These are phyloP conservation scores for Pyrocoelia pectoralis DNA, from an alignment of 2,888 invertebrate genomes.

Conservation along the genomic window DNA sequence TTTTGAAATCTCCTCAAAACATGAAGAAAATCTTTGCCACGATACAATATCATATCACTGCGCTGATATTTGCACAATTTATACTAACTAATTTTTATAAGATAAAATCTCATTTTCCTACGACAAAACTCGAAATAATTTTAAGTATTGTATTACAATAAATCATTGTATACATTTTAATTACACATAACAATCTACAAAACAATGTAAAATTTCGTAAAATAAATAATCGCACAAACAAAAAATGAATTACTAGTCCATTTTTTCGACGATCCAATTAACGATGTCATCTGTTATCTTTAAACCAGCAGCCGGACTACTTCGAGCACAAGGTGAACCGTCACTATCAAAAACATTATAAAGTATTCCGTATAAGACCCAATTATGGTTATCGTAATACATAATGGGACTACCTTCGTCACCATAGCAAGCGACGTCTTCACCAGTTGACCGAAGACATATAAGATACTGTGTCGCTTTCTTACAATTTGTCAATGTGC, in stretches of 20 bases:
- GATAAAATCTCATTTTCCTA: too few relatives aligned
- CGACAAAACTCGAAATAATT: too few relatives aligned
- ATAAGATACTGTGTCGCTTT: background rate
- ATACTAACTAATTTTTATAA: too few relatives aligned
- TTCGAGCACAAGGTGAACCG: constrained; percentile 7
- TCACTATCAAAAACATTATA: constrained; percentile 1
- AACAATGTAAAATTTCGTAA: too few relatives aligned
- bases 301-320: background rate
- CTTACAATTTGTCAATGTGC: background rate
- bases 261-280: constrained; percentile 18
- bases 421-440: constrained; percentile 10
- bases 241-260: background rate
- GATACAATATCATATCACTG: too few relatives aligned
- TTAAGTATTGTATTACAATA: too few relatives aligned
- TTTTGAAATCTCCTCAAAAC: too few relatives aligned
- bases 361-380: constrained; percentile 19
- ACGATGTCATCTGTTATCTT: constrained; percentile 17
- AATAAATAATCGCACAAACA: too few relatives aligned
- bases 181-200: too few relatives aligned
- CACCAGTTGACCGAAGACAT: constrained; percentile 7
- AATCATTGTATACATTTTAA: too few relatives aligned
- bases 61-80: too few relatives aligned
- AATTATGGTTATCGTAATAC: constrained; percentile 3
- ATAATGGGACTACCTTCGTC: constrained; percentile 22
- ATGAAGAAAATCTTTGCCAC: too few relatives aligned